Evolutionary conservation across 1,140 invertebrate species (phyloP), one percentile per base, ranked within the genome.

Genomic region (Aphelinus atriplicis): DNA sequence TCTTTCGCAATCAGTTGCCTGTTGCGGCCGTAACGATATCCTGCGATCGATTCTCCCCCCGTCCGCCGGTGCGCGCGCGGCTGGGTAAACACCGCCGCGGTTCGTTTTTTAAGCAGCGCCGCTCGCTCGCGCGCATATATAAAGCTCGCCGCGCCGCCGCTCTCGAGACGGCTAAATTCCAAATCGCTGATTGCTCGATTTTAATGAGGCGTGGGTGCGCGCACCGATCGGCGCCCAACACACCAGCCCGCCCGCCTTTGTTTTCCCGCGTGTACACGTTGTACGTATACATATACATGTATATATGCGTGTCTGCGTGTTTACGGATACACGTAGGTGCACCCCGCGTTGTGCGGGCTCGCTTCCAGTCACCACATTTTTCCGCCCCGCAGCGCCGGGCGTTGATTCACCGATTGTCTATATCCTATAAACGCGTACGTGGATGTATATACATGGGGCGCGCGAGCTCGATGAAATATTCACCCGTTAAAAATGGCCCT

Each of bases 121-220:
- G 42, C 58, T 60, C 26, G 58, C 58, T 10, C 58, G 5, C 26
- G 57, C 10, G 53, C 10, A 55, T 55, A 1, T 55, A 55, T 55
- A 10, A 7, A 55, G 5, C 53, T 5, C 10, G 5, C 5, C 10
- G 53, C 53, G 5, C 53, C 50, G 50, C 7, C 6, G 67, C 58
- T 43, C 72, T 67, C 72, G 72, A 65, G 61, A 63, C 58, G 50
- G 45, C 58, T 62, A 57, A 56, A 65, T 58, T 57, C 53, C 47
- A 58, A 65, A 69, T 64, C 62, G 56, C 42, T 71, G 74, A 76
- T 76, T 67, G 74, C 57, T 66, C 74, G 42, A 55, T 71, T 76
- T 76, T 71, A 76, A 76, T 60, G 68, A 76, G 74, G 74, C 57
- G n/a, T 61, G 47, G 26, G n/a, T 3, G 46, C 4, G 46, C 47